Evolutionary conservation across 2,888 invertebrate species (phyloP).

Genomic region (Acleris cristana): DNA sequence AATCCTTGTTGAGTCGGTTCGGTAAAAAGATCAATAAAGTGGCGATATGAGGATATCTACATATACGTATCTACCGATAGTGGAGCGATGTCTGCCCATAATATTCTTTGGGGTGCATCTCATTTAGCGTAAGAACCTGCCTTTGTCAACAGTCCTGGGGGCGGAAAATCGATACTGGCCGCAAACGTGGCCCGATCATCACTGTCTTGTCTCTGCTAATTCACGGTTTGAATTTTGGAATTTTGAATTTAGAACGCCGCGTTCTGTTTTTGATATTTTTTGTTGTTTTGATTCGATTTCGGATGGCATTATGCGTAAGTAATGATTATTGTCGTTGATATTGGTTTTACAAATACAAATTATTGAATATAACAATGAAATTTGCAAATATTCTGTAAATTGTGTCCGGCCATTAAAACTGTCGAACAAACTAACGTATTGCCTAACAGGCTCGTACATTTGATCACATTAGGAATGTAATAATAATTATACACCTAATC

Average conservation of each 20-base stretch:
- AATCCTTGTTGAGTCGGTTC: conserved; percentile 48
- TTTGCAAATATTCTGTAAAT: not conserved
- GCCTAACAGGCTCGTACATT: not conserved
- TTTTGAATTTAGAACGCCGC: conserved; percentile 36
- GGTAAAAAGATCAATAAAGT: conserved; percentile 73
- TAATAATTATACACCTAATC: conserved; percentile 48
- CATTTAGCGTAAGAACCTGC: conserved; percentile 84
- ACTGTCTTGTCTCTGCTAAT: conserved; percentile 65
- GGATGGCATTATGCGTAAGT: not conserved
- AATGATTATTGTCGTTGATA: not conserved
- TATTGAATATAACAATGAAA: not conserved
- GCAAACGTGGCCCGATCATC: conserved; percentile 70
- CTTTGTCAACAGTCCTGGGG: conserved; percentile 83
- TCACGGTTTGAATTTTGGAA: conserved; percentile 63
- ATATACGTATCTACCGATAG: conserved; percentile 56
- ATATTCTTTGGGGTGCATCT: conserved; percentile 84
- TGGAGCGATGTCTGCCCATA: conserved; percentile 83
- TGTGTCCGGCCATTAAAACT: not conserved
- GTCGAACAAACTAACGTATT: conserved; percentile 11
- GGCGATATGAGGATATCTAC: conserved; percentile 70
- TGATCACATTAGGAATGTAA: conserved; percentile 29
- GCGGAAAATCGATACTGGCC: conserved; percentile 81
- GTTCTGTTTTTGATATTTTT: conserved; percentile 15
- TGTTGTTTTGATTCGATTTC: not conserved
- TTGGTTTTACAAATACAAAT: not conserved